A percentile compares a stretch with the other conserved stretches of the same genome.
These are phyloP conservation scores for Pachyrhynchus sulphureomaculatus DNA, from an alignment of 1,140 invertebrate species.

Conservation along the genomic window DNA sequence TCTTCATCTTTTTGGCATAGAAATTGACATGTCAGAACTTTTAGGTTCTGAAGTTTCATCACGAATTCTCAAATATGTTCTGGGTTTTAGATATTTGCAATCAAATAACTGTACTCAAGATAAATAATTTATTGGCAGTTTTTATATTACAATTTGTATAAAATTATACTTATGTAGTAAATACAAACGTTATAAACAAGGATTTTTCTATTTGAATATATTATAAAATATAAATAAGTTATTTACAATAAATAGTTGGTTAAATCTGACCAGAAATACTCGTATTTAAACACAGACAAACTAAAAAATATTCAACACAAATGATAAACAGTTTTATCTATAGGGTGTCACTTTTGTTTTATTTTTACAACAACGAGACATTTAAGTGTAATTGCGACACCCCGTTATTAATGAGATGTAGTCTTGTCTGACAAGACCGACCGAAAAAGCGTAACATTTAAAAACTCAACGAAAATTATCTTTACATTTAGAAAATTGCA, in stretches of 20 bases:
- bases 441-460: slow-evolving; percentile 8
- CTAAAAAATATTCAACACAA: background rate
- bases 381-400: too few relatives aligned
- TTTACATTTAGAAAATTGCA: slow-evolving; percentile 11
- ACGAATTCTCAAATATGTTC: too few relatives aligned
- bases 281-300: slow-evolving; percentile 17
- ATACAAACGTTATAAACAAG: slow-evolving; percentile 21
- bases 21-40: too few relatives aligned
- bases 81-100: too few relatives aligned
- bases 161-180: slow-evolving; percentile 17
- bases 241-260: slow-evolving; percentile 18
- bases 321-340: background rate
- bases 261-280: slow-evolving; percentile 20
- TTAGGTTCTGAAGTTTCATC: too few relatives aligned
- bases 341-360: background rate
- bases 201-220: slow-evolving; percentile 5
- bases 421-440: background rate
- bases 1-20: too few relatives aligned
- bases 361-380: too few relatives aligned
- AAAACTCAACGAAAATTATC: background rate
- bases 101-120: too few relatives aligned
- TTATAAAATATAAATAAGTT: slow-evolving; percentile 12
- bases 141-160: slow-evolving; percentile 24
- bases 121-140: slow-evolving; percentile 26
- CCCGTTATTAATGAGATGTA: too few relatives aligned